Percentiles rank a stretch among this genome's conserved stretches.
phyloP scores from a whole-genome alignment of 2,113 vertebrate species.

The Periophthalmus modestus region DNA sequence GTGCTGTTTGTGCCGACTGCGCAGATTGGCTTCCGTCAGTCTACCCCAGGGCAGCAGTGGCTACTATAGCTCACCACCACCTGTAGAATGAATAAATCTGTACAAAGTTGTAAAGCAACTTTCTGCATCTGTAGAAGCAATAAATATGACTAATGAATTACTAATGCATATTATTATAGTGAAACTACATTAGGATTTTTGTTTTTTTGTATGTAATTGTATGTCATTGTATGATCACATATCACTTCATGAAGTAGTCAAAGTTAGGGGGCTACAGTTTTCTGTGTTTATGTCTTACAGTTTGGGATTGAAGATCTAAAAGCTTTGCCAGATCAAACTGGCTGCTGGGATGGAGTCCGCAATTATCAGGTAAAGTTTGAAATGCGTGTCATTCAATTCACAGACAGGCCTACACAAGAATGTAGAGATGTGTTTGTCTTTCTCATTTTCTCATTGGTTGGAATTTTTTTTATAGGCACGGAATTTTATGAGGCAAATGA shows the following conservation, averaged over 20 bases:
- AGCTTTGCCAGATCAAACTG: slow-evolving; percentile 84
- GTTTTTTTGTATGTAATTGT: too few species aligned
- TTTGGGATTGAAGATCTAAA: slow-evolving; percentile 95
- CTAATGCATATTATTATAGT: too few species aligned
- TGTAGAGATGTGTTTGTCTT: background rate
- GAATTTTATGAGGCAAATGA: slow-evolving; percentile 95
- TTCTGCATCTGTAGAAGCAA: too few species aligned
- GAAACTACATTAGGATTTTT: too few species aligned
- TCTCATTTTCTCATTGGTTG: background rate
- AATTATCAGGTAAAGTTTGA: slow-evolving; percentile 88
- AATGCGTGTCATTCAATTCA: background rate
- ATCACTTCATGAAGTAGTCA: background rate
- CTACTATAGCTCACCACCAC: too few species aligned
- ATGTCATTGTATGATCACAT: background rate
- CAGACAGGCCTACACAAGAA: background rate
- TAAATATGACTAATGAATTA: too few species aligned
- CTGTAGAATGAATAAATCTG: too few species aligned
- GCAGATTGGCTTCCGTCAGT: too few species aligned
- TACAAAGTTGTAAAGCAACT: too few species aligned
- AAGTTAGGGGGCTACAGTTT: background rate
- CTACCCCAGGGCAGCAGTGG: too few species aligned
- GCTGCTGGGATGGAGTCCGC: slow-evolving; percentile 94
- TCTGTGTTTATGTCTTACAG: slow-evolving; percentile 66
- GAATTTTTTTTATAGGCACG: slow-evolving; percentile 80
- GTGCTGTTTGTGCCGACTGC: too few species aligned